These are phyloP conservation scores for Anomalospiza imberbis DNA, from an alignment of 2,797 vertebrate genomes.

Conservation along the genomic window DNA sequence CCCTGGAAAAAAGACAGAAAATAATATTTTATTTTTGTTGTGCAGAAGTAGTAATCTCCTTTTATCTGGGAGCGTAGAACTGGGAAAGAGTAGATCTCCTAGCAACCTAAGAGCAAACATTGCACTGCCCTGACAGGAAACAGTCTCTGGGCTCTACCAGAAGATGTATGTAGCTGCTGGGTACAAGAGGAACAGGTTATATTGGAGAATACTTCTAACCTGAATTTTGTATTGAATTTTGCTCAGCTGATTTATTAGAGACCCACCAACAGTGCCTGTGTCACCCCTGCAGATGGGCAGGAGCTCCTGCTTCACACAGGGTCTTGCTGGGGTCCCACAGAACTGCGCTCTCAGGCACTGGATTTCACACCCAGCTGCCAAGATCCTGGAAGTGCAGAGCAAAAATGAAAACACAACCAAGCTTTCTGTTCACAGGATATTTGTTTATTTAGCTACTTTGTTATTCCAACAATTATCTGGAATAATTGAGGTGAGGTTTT, in stretches of 20 bases:
- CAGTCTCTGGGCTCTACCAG: not conserved
- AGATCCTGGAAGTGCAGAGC: not conserved
- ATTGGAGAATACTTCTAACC: not conserved
- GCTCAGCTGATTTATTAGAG: not conserved
- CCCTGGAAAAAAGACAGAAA: not conserved
- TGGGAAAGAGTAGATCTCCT: not conserved
- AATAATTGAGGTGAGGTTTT: not conserved
- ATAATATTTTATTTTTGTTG: not conserved
- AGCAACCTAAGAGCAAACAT: not conserved
- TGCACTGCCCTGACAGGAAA: not conserved
- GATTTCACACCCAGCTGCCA: not conserved
- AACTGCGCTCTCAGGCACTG: not conserved
- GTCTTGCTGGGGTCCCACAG: accelerated
- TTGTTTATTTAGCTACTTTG: not conserved
- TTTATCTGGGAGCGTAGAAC: not conserved
- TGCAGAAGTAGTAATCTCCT: not conserved
- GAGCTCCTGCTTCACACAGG: not conserved
- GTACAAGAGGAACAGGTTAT: not conserved
- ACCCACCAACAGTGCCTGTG: not conserved
- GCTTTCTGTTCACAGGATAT: not conserved
- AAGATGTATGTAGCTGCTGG: not conserved
- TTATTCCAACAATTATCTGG: not conserved
- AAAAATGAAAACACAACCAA: not conserved
- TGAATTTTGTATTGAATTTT: not conserved
- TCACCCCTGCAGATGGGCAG: not conserved